Percentiles rank a stretch among this genome's conserved stretches.
Conservation (phyloP, 2,888 invertebrate genomes). For the Oscheius sp. region DNA sequence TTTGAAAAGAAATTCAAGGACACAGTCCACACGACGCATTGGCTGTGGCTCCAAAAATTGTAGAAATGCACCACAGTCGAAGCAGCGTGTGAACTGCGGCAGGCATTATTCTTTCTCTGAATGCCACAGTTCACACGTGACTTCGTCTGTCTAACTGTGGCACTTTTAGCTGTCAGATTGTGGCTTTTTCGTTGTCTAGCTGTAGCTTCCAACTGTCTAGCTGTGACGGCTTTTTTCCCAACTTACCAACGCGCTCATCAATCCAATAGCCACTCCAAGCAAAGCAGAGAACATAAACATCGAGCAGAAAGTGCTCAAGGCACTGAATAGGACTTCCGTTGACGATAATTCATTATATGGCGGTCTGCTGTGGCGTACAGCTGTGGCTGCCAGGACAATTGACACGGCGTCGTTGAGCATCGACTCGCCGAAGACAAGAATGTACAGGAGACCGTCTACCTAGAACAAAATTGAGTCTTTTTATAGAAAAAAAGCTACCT, state of each 20-base stretch:
- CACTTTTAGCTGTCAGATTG: no score
- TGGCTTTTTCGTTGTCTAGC: no score
- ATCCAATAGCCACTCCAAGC: constrained; percentile 92
- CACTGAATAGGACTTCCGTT: constrained; percentile 45
- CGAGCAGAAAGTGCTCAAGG: constrained; percentile 87
- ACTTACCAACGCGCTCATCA: constrained; percentile 85
- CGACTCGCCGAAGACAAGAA: constrained; percentile 97
- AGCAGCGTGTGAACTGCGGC: no score
- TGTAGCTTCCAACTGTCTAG: no score
- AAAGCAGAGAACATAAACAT: constrained; percentile 99
- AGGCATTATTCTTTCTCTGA: no score
- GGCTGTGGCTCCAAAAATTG: no score
- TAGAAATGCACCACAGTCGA: no score
- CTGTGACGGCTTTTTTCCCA: no score
- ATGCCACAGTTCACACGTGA: no score
- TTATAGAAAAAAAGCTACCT: constrained; percentile 25
- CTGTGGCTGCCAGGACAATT: constrained; percentile 89
- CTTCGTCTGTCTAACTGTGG: constrained; percentile 30
- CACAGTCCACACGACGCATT: no score
- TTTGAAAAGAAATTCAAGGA: no score
- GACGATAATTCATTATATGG: constrained; percentile 43
- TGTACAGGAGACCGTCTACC: constrained; percentile 93
- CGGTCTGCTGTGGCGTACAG: constrained; percentile 53
- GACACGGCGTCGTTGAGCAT: constrained; percentile 98
- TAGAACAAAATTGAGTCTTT: no score